A percentile compares a stretch with the other conserved stretches of the same genome.
Evolutionary conservation across 2,888 invertebrate species (phyloP).

Genomic region (Hirtodrosophila duncani): DNA sequence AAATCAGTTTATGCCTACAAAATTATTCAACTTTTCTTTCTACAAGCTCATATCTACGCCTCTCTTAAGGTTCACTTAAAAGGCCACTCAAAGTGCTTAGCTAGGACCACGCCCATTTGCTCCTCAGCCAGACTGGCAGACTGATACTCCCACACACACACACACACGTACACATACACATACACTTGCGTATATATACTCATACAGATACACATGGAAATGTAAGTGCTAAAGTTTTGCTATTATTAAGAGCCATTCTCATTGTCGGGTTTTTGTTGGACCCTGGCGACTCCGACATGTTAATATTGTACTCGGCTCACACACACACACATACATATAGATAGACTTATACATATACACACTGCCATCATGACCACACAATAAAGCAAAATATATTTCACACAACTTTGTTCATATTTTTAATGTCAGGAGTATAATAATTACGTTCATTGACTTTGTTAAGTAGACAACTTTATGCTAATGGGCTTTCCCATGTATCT

Average conservation of each 20-base stretch:
- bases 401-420: slow-evolving; percentile 70
- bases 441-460: slow-evolving; percentile 74
- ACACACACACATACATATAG: slow-evolving; percentile 4
- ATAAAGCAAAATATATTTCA: slow-evolving; percentile 55
- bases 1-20: slow-evolving; percentile 11
- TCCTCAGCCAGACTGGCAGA: too few species aligned
- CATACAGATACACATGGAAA: slow-evolving; percentile 23
- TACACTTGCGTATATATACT: not conserved
- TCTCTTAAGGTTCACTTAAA: slow-evolving; percentile 30
- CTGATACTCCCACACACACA: not conserved
- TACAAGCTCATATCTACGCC: slow-evolving; percentile 12
- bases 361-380: slow-evolving; percentile 25
- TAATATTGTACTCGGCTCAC: not conserved
- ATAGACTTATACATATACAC: not conserved
- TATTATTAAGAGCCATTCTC: slow-evolving; percentile 69
- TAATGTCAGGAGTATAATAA: slow-evolving; percentile 71
- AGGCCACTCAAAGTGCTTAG: slow-evolving; percentile 30
- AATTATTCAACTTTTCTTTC: slow-evolving; percentile 11
- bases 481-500: slow-evolving; percentile 59
- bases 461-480: slow-evolving; percentile 70
- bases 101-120: slow-evolving; percentile 19
- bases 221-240: slow-evolving; percentile 67
- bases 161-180: not conserved
- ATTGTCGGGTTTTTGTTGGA: slow-evolving; percentile 68
- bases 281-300: slow-evolving; percentile 47